phyloP scores from a whole-genome alignment of 2,113 vertebrate genomes.

The Menidia beryllina region DNA sequence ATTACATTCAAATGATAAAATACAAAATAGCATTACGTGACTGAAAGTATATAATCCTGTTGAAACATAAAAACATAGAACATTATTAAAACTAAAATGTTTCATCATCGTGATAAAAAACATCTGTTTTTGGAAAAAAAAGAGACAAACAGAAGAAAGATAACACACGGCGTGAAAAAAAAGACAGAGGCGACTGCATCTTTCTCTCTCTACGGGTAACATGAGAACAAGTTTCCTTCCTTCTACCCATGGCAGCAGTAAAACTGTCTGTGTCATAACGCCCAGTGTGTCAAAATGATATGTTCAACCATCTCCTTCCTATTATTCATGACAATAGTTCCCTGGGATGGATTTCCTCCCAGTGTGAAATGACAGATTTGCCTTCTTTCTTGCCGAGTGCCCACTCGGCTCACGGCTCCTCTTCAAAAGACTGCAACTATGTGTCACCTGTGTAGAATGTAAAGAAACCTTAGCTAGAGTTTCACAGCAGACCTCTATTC shows the following conservation, averaged over 20 bases:
- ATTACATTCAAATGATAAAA: not conserved
- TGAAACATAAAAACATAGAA: not conserved
- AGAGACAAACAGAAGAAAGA: conserved; percentile 11
- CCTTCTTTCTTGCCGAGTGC: conserved; percentile 65
- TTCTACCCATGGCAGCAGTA: conserved; percentile 63
- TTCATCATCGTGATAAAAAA: conserved; percentile 14
- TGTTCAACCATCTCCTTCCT: conserved; percentile 73
- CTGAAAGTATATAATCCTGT: not conserved
- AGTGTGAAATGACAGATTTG: conserved; percentile 79
- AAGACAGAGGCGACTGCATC: conserved; percentile 23
- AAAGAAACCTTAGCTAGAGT: conserved; percentile 70
- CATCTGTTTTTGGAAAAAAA: not conserved
- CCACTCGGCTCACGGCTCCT: conserved; percentile 63
- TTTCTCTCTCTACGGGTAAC: conserved; percentile 55
- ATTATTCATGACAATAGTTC: conserved; percentile 73
- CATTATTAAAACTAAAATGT: conserved; percentile 3
- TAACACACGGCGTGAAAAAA: not conserved
- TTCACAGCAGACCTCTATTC: conserved; percentile 75
- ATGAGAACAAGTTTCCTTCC: conserved; percentile 63
- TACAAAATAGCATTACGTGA: not conserved
- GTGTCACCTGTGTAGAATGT: conserved; percentile 77
- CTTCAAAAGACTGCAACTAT: conserved; percentile 70
- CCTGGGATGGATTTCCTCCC: conserved; percentile 69
- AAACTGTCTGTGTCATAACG: conserved; percentile 74
- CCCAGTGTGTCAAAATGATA: conserved; percentile 77